Evolutionary conservation across 2,888 invertebrate genomes (phyloP), one percentile per base, ranked within the genome.

Genomic region (Psylliodes chrysocephalus): DNA sequence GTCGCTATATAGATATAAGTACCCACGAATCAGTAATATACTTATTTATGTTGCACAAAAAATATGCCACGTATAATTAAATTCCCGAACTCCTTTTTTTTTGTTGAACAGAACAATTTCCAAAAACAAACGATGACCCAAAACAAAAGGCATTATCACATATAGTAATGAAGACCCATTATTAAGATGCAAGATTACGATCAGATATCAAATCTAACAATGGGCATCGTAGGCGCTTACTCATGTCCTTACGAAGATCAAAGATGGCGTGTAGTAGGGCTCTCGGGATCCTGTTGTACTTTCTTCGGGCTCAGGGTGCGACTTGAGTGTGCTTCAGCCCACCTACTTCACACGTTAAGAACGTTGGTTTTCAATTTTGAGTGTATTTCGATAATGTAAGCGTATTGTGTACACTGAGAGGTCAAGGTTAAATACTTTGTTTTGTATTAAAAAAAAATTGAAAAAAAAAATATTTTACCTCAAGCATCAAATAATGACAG

Each of bases 181-280:
- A 63, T 63, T 63, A 63, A 35, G 2, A 35, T 35, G 28, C 12
- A 12, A 63, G 63, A 63, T 63, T 49, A 63, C 33, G 57, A 63
- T 63, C 63, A 22, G 57, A 63, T 46, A 25, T 51, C 46, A 63
- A 44, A 25, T 51, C 46, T 51, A 63, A 63, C 63, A 63, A 63
- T 63, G 51, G 57, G 57, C 17, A 63, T 63, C 57, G 63, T 63
- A 56, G 52, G 49, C 38, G 60, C 63, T 63, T 56, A 51, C 63
- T 52, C 63, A 57, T 56, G 44, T 33, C 46, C 44, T 40, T 35
- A 18, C 38, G 18, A 19, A 14, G 35, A 30, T 22, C 56, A 28
- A 38, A 57, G 57, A 57, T 38, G 15, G 51, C 38, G 15, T 40
- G 59, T 15, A 47, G 57, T 59, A 59, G 2, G 42, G 59, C 25